Conservation (phyloP, 2,113 vertebrate genomes). For the Gymnobelideus leadbeateri region DNA sequence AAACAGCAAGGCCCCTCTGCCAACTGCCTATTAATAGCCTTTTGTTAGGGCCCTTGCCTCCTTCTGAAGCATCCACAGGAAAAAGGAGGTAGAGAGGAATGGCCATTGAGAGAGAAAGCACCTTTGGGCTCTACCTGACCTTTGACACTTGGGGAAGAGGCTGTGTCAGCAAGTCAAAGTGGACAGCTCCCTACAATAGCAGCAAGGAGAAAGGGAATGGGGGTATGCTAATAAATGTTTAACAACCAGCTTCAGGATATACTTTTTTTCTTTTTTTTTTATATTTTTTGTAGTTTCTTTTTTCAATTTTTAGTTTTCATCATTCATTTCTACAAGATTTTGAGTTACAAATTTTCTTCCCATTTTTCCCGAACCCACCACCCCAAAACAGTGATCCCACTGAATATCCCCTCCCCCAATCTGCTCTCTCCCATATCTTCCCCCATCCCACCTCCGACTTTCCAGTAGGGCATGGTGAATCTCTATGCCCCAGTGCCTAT, state of each 20-base stretch:
- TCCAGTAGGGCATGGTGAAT: no score
- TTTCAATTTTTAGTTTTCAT: no score
- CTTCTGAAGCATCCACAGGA: slow-evolving; percentile 36
- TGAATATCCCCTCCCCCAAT: no score
- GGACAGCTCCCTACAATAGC: neutral
- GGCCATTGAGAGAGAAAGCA: neutral
- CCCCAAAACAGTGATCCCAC: no score
- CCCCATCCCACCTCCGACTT: no score
- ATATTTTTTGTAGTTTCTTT: no score
- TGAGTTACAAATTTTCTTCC: no score
- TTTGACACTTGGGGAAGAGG: neutral
- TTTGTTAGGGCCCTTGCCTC: slow-evolving; percentile 39
- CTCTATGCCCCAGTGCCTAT: no score
- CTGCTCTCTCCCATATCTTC: no score
- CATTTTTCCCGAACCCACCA: no score
- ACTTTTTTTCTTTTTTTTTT: no score
- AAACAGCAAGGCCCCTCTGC: slow-evolving; percentile 40
- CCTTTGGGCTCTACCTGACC: slow-evolving; percentile 16
- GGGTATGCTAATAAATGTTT: neutral
- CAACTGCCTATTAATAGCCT: slow-evolving; percentile 50
- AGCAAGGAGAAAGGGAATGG: neutral
- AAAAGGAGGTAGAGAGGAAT: neutral
- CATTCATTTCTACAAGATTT: no score
- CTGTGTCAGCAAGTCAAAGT: neutral
- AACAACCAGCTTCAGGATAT: neutral